phyloP scores from a whole-genome alignment of 2,797 vertebrate species.

The Lutjanus campechanus region DNA sequence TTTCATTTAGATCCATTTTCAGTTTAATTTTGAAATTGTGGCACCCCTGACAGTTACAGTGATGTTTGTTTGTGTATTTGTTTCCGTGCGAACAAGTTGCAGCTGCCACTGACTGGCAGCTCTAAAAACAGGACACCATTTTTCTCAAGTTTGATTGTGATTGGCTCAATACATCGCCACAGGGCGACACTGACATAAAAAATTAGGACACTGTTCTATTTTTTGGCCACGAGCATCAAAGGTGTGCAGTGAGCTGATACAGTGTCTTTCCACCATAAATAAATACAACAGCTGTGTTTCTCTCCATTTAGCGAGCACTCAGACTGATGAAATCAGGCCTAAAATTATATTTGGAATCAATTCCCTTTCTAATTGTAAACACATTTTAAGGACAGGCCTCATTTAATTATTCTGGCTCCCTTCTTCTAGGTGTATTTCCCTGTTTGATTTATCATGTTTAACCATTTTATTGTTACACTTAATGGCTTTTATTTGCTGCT shows the following conservation, averaged over 20 bases:
- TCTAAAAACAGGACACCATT: background rate
- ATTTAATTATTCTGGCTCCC: background rate
- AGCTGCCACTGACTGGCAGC: background rate
- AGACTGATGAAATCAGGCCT: background rate
- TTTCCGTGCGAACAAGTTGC: too few relatives aligned
- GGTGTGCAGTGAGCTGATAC: background rate
- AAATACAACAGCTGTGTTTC: background rate
- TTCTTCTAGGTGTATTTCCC: background rate
- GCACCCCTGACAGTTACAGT: too few relatives aligned
- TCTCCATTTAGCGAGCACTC: background rate
- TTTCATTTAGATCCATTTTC: too few relatives aligned
- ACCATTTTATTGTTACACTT: conserved; percentile 24
- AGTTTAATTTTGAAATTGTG: too few relatives aligned
- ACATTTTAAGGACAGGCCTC: background rate
- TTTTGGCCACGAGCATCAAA: background rate
- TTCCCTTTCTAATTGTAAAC: background rate
- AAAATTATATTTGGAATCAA: background rate
- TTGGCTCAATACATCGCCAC: background rate
- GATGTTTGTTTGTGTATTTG: background rate
- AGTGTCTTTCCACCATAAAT: background rate
- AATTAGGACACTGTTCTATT: background rate
- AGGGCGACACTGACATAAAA: background rate
- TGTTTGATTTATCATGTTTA: background rate
- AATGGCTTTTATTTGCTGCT: conserved; percentile 31
- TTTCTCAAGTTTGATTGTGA: background rate